Evolutionary conservation across 1,140 invertebrate species (phyloP).

Genomic region (Brachionus koreanus): DNA sequence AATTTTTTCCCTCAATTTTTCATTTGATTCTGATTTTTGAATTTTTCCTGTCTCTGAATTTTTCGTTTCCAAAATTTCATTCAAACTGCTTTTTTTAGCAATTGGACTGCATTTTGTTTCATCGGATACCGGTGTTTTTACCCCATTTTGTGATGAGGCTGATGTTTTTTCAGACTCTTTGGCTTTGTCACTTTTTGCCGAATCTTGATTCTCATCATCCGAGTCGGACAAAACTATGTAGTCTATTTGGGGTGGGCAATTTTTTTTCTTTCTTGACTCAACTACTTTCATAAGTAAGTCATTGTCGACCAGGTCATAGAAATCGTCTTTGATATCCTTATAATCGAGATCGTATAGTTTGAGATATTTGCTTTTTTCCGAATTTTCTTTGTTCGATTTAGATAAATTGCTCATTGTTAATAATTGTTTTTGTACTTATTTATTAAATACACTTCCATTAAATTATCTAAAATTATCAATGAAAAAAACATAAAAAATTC

Average conservation of each 20-base stretch:
- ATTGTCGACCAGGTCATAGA: neutral
- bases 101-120: too few relatives aligned
- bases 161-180: neutral
- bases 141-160: too few relatives aligned
- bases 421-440: neutral
- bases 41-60: too few relatives aligned
- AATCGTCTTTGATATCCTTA: neutral
- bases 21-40: too few relatives aligned
- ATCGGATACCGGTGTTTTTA: too few relatives aligned
- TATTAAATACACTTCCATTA: neutral
- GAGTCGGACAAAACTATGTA: slow-evolving; percentile 6
- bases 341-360: neutral
- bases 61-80: neutral
- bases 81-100: neutral
- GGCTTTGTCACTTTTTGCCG: neutral
- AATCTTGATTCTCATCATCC: neutral
- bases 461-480: neutral
- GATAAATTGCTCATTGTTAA: slow-evolving; percentile 1
- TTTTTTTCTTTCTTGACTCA: neutral
- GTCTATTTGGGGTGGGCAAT: neutral
- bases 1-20: neutral
- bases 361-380: neutral
- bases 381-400: neutral
- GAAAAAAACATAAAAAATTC: neutral
- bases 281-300: neutral